Evolutionary conservation across 2,113 vertebrate genomes (phyloP).

Genomic region (Lampris megalopsis): DNA sequence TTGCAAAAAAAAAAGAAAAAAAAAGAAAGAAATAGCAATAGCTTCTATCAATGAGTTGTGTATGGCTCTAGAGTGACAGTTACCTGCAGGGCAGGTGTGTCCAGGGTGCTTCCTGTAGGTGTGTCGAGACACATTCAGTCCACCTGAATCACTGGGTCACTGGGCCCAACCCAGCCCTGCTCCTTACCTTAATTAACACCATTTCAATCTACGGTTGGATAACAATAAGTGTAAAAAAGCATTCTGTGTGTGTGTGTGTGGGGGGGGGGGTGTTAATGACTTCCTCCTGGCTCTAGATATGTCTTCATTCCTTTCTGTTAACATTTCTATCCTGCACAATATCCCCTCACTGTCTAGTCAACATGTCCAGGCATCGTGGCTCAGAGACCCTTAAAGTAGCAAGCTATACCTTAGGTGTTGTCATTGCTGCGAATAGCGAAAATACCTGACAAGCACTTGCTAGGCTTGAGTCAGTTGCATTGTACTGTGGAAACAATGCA

Average conservation of each 20-base stretch:
- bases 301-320: no score
- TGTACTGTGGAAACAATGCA: slow-evolving; percentile 57
- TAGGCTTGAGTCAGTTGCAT: slow-evolving; percentile 15
- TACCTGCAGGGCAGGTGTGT: neutral
- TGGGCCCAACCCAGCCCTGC: slow-evolving; percentile 39
- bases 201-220: neutral
- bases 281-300: no score
- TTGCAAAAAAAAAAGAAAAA: no score
- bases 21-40: no score
- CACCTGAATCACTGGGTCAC: slow-evolving; percentile 54
- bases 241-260: no score
- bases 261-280: no score
- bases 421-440: slow-evolving; percentile 16
- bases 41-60: no score
- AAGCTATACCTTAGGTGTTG: slow-evolving; percentile 18
- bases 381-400: slow-evolving; percentile 10
- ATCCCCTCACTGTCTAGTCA: slow-evolving; percentile 15
- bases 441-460: slow-evolving; percentile 33
- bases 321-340: slow-evolving; percentile 17
- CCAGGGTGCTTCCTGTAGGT: slow-evolving; percentile 41
- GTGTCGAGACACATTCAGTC: slow-evolving; percentile 42
- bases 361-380: neutral
- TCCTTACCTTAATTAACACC: slow-evolving; percentile 17
- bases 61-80: neutral
- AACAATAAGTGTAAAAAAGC: neutral